Base-by-base conservation (phyloP, 2,888 invertebrate genomes). In the Ophion ellenae region DNA sequence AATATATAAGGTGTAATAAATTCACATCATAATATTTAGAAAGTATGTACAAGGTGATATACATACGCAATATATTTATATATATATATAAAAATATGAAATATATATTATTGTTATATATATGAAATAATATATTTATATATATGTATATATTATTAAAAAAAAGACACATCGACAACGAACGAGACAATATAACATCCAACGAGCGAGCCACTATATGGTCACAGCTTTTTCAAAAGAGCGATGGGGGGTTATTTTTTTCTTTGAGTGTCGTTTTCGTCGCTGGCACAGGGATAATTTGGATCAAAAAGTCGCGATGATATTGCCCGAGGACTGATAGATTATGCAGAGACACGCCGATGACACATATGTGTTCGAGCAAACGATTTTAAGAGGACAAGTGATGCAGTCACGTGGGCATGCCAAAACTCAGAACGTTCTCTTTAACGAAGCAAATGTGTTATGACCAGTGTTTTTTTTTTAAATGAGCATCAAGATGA, bases 151-250 rank as follows among this genome's bases (percentile, higher is more conserved):
- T 82, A 81, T 71, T 92, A 89, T 92, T 91, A 90, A 92, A 90
- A 85, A 36, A 89, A 91, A 93, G 93, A 93, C 91, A 93, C 93
- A 94, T 93, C 92, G 94, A 94, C 92, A 94, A 94, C 94, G 93
- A 94, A 94, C 94, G 94, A 94, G 93, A 94, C 94, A 94, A 92
- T 92, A 94, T 88, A 87, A 90, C 94, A 94, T 94, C 93, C 93
- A 94, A 94, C 94, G 94, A 94, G 93, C 94, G 94, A 94, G 94
- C 94, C 93, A 94, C 93, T 93, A 94, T 93, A 93, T 94, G 92
- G 92, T 94, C 91, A 94, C 92, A 93, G 93, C 93, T 93, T 92
- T 92, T 89, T 88, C 84, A 87, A 92, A 91, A 92, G 92, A 93
- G 91, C 92, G 90, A 84, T 88, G 86, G 64, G 76, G 74, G 24